Evolutionary conservation across 2,797 vertebrate genomes (phyloP), one percentile per base, ranked within the genome.

Genomic region (Rhynchonycteris naso): DNA sequence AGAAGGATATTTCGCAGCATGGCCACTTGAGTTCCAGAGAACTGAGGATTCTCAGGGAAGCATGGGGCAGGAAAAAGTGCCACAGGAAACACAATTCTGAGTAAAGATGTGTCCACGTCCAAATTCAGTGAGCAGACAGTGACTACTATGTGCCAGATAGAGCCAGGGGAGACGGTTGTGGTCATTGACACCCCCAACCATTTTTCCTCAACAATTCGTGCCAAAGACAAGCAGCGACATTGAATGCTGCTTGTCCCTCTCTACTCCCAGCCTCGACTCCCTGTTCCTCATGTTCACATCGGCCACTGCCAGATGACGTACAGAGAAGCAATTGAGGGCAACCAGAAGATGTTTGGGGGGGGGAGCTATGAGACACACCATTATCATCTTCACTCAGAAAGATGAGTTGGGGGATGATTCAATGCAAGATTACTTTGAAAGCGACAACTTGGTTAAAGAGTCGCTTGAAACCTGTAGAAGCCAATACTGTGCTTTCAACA

Each of bases 61-160:
- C 33, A 0, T 0, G 74, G 69, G 0, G 26, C 79, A 4, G 96
- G 97, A 4, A 96, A 97, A 72, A 97, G 97, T 4, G 88, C 95
- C 88, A 96, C 95, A 0, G 97, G 96, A 68, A 97, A 97, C 95
- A 95, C 61, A 38, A 86, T 97, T 85, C 54, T 97, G 92, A 96
- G 96, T 7, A 83, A 26, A 69, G 4, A 28, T 0, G 69, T 13
- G 50, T 97, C 96, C 5, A 0, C 4, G 18, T 76, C 90, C 38
- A 71, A 1, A 4, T 92, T 74, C 38, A 86, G 91, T 16, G 2
- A 8, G 0, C 24, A n/a, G 11, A 28, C 14, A 13, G 85, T 93
- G 54, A 97, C 93, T 0, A 54, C 1, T 16, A 38, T 0, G 0
- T 97, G 95, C 76, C 90, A 81, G 93, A 91, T 35, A 38, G 79